Evolutionary conservation across 2,113 vertebrate genomes (phyloP).

Genomic region (Calonectris borealis): DNA sequence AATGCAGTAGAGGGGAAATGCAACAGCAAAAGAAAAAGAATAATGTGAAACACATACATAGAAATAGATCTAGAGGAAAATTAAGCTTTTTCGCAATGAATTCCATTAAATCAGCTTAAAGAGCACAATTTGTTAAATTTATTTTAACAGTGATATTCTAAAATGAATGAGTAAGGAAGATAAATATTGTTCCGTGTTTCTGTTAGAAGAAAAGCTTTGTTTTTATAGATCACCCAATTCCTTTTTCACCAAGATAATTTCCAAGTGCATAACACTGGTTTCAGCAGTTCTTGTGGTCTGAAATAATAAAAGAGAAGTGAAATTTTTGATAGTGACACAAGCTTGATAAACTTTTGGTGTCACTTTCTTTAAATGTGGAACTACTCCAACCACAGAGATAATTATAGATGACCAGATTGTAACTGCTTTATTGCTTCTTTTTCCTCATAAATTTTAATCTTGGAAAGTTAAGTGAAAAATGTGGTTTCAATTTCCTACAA

Average conservation of each 20-base stretch:
- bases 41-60: constrained; percentile 1
- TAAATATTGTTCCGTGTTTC: neutral
- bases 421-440: constrained; percentile 85
- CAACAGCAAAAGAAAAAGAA: constrained; percentile 24
- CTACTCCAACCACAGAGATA: constrained; percentile 79
- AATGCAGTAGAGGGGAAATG: neutral
- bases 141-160: neutral
- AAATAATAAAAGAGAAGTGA: constrained; percentile 72
- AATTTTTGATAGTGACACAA: constrained; percentile 66
- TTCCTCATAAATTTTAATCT: constrained; percentile 85
- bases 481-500: constrained; percentile 84
- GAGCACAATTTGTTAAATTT: neutral
- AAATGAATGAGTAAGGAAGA: neutral
- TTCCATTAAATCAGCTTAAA: neutral
- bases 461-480: constrained; percentile 83
- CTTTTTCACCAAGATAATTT: neutral
- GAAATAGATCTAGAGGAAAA: neutral
- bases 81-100: neutral
- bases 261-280: constrained; percentile 12
- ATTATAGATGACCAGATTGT: constrained; percentile 84
- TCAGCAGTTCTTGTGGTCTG: constrained; percentile 40
- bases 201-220: neutral
- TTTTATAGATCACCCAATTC: neutral
- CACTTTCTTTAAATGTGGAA: constrained; percentile 76
- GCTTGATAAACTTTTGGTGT: constrained; percentile 71